Evolutionary conservation across 2,113 vertebrate genomes (phyloP).

Genomic region (Chlorodrepanis virens): DNA sequence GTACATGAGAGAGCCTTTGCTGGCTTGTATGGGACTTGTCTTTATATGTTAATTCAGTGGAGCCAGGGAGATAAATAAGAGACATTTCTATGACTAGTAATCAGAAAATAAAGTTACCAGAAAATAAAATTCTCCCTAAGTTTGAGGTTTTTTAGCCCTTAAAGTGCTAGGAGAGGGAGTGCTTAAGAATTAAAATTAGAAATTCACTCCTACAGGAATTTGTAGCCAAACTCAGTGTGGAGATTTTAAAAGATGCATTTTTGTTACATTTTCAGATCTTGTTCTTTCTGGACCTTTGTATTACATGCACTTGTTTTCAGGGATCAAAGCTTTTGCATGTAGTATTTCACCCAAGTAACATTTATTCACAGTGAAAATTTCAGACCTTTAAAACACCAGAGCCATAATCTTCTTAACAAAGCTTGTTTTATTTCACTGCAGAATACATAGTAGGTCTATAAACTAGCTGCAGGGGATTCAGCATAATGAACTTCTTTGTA

Average conservation of each 20-base stretch:
- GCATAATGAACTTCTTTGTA: conserved; percentile 47
- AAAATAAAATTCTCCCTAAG: background rate
- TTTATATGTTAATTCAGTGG: background rate
- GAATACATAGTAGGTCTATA: background rate
- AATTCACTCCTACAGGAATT: background rate
- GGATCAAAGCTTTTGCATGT: background rate
- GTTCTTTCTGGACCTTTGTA: background rate
- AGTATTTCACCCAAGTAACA: background rate
- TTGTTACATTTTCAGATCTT: background rate
- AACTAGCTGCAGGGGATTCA: conserved; percentile 9
- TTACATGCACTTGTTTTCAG: background rate
- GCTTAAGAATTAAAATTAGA: background rate
- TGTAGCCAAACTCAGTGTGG: background rate
- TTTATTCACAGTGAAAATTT: background rate
- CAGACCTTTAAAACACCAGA: background rate
- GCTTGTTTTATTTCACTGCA: conserved; percentile 28
- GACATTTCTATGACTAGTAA: background rate
- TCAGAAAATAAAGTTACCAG: background rate
- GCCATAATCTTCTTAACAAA: conserved; percentile 23
- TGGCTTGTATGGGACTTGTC: background rate
- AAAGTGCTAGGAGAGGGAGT: background rate
- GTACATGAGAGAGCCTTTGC: background rate
- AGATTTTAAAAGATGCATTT: background rate
- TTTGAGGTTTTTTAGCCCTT: background rate
- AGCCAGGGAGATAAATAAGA: background rate